These are phyloP conservation scores for Heterotis niloticus DNA, from an alignment of 2,113 vertebrate species.

Conservation along the genomic window DNA sequence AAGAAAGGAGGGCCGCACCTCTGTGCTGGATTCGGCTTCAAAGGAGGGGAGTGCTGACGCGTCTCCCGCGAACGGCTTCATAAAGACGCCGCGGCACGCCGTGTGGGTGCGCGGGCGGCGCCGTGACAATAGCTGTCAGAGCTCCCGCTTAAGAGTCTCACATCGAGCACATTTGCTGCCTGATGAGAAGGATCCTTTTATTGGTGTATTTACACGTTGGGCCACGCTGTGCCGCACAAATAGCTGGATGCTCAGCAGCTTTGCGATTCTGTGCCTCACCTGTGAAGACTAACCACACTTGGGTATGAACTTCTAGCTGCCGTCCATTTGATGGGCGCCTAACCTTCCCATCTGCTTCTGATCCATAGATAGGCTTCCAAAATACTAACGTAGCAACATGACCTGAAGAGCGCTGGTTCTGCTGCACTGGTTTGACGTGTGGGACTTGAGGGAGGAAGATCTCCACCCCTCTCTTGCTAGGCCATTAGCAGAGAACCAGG, in stretches of 20 bases:
- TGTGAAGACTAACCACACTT: too few relatives aligned
- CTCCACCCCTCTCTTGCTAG: too few relatives aligned
- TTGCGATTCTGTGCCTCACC: too few relatives aligned
- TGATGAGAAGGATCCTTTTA: neutral
- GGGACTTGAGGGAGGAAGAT: too few relatives aligned
- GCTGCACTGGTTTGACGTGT: too few relatives aligned
- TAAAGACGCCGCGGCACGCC: neutral
- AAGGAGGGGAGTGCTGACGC: conserved; percentile 22
- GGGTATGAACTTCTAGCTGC: too few relatives aligned
- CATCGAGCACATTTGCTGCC: neutral
- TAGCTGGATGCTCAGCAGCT: neutral
- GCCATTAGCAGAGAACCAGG: too few relatives aligned
- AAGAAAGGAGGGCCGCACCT: conserved; percentile 14
- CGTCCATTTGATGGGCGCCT: too few relatives aligned
- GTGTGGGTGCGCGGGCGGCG: neutral
- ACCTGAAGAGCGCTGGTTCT: too few relatives aligned
- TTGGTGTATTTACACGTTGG: neutral
- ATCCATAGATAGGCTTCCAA: too few relatives aligned
- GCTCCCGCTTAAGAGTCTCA: neutral
- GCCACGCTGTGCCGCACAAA: neutral
- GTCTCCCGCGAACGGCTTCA: neutral
- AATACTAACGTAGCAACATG: too few relatives aligned
- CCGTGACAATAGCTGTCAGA: conserved; percentile 1
- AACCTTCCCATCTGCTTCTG: too few relatives aligned
- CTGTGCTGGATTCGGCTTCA: conserved; percentile 40